These are phyloP conservation scores for Panopea generosa DNA, from an alignment of 2,888 invertebrate genomes.

Conservation along the genomic window DNA sequence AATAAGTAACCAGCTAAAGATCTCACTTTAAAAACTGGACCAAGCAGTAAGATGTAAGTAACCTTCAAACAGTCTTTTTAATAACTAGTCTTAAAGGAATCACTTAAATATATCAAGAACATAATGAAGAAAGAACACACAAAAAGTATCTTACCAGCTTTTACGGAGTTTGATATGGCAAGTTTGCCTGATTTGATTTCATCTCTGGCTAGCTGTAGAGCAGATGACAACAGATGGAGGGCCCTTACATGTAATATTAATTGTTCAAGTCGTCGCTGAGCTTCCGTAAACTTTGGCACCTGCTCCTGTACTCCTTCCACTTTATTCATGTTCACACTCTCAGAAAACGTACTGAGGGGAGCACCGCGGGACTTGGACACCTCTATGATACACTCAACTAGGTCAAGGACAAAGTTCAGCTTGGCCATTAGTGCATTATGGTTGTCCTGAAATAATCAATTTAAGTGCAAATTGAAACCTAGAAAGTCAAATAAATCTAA, in stretches of 20 bases:
- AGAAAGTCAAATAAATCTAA: neutral
- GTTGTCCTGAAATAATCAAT: constrained; percentile 89
- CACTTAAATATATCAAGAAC: too few relatives aligned
- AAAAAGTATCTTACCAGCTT: constrained; percentile 90
- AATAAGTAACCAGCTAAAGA: too few relatives aligned
- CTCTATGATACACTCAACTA: constrained; percentile 97
- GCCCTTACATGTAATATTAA: constrained; percentile 95
- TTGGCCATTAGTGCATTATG: constrained; percentile 99
- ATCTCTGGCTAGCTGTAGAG: constrained; percentile 93
- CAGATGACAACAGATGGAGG: constrained; percentile 97
- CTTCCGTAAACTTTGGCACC: constrained; percentile 54
- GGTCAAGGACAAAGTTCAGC: constrained; percentile 97
- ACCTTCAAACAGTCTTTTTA: too few relatives aligned
- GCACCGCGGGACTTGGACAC: constrained; percentile 86
- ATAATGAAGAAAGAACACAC: too few relatives aligned
- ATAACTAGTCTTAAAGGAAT: too few relatives aligned
- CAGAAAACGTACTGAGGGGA: constrained; percentile 82
- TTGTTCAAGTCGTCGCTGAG: constrained; percentile 89
- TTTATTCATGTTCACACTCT: constrained; percentile 72
- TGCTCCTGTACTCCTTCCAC: constrained; percentile 53
- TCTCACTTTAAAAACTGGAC: too few relatives aligned
- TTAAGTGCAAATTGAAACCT: too few relatives aligned
- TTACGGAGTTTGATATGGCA: constrained; percentile 96
- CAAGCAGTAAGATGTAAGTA: too few relatives aligned
- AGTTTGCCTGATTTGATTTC: constrained; percentile 94